These are phyloP conservation scores for Rostratula benghalensis DNA, from an alignment of 2,113 vertebrate genomes.

Conservation along the genomic window DNA sequence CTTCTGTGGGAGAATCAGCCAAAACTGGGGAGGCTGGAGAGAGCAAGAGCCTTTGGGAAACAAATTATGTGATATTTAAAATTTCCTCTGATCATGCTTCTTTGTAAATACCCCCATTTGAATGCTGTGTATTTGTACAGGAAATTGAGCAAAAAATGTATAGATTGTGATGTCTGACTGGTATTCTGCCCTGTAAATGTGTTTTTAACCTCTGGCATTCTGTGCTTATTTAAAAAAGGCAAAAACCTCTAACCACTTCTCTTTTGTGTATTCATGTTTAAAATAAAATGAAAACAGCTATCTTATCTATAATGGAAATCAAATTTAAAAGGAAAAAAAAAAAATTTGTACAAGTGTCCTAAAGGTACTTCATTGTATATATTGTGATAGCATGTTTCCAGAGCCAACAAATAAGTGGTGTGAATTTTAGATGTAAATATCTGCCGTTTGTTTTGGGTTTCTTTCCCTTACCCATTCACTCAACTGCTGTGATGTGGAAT, in stretches of 20 bases:
- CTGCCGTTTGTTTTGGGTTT: constrained; percentile 64
- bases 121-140: constrained; percentile 97
- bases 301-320: constrained; percentile 82
- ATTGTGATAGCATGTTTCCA: constrained; percentile 96
- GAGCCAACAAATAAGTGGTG: constrained; percentile 85
- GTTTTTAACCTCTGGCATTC: constrained; percentile 84
- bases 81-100: constrained; percentile 82
- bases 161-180: constrained; percentile 93
- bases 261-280: constrained; percentile 82
- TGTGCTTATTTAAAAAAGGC: constrained; percentile 79
- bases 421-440: constrained; percentile 97
- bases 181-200: constrained; percentile 93
- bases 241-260: constrained; percentile 77
- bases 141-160: constrained; percentile 95
- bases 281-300: constrained; percentile 73
- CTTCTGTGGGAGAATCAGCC: constrained; percentile 56
- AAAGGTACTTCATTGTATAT: constrained; percentile 95
- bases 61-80: constrained; percentile 84
- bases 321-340: constrained; percentile 78
- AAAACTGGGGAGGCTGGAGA: constrained; percentile 69
- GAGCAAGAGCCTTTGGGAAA: constrained; percentile 73
- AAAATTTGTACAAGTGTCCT: constrained; percentile 90
- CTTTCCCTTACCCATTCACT: constrained; percentile 81
- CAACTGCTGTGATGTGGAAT: constrained; percentile 94
- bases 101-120: constrained; percentile 93